Conservation (phyloP, 2,113 vertebrate genomes). For the Macaca nemestrina region DNA sequence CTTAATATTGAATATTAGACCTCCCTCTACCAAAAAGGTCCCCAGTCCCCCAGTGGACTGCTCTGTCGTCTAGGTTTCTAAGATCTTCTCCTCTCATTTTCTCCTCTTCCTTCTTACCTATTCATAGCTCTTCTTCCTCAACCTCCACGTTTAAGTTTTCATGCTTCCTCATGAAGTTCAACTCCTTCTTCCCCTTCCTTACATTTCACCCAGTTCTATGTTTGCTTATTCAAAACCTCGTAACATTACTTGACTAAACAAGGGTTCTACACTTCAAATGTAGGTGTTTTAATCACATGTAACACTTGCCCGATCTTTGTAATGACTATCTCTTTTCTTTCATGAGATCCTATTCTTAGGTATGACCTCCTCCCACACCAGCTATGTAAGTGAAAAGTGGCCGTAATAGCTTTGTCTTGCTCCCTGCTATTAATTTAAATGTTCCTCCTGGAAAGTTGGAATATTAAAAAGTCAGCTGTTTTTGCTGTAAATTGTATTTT, state of each 20-base stretch:
- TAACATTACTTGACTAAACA: background rate
- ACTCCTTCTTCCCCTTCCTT: background rate
- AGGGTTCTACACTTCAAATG: background rate
- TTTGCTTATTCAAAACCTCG: background rate
- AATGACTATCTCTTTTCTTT: background rate
- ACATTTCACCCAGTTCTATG: background rate
- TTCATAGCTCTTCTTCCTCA: background rate
- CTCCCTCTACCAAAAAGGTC: background rate
- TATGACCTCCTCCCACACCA: background rate
- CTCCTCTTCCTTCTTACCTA: background rate
- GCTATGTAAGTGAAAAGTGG: background rate
- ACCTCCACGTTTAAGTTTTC: background rate
- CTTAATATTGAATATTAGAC: background rate
- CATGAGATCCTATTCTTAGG: background rate
- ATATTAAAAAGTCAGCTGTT: background rate
- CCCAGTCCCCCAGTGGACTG: background rate
- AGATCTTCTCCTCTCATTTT: background rate
- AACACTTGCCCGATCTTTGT: background rate
- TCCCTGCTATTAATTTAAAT: background rate
- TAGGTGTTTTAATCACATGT: background rate
- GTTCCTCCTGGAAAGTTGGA: background rate
- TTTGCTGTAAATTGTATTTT: background rate
- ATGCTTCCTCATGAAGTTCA: background rate
- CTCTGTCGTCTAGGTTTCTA: background rate
- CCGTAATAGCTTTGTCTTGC: background rate